Conservation (phyloP, 1,140 invertebrate species). For the Yoshiicerus persimilis region DNA sequence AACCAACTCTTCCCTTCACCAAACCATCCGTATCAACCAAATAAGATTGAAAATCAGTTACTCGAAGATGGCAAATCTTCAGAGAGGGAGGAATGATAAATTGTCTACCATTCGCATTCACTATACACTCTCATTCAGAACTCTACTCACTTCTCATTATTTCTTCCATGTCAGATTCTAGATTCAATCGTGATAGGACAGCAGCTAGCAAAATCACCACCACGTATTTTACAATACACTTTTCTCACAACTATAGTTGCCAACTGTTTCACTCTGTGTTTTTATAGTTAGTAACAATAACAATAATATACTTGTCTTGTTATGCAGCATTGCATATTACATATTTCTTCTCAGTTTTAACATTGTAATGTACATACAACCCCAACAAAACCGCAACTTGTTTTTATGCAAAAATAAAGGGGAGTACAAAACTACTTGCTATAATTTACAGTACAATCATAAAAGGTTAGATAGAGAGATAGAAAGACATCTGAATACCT, state of each 20-base stretch:
- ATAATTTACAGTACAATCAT: no score
- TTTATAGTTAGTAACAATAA: neutral
- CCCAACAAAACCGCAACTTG: no score
- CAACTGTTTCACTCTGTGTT: neutral
- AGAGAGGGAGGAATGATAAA: neutral
- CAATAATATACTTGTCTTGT: neutral
- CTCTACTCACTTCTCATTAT: neutral
- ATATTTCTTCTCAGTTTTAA: neutral
- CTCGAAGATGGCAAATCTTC: neutral
- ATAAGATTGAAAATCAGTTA: conserved; percentile 3
- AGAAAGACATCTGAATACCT: no score
- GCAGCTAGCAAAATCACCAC: neutral
- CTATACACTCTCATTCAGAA: neutral
- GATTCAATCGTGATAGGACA: neutral
- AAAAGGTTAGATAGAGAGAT: no score
- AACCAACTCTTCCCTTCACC: neutral
- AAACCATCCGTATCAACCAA: neutral
- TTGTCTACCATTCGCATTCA: neutral
- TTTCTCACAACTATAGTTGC: neutral
- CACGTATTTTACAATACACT: neutral
- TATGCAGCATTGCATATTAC: neutral
- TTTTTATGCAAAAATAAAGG: no score
- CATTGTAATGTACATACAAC: neutral
- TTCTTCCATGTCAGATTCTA: neutral
- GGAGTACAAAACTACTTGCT: no score